Conservation (phyloP, 2,113 vertebrate species). For the Coturnix japonica region DNA sequence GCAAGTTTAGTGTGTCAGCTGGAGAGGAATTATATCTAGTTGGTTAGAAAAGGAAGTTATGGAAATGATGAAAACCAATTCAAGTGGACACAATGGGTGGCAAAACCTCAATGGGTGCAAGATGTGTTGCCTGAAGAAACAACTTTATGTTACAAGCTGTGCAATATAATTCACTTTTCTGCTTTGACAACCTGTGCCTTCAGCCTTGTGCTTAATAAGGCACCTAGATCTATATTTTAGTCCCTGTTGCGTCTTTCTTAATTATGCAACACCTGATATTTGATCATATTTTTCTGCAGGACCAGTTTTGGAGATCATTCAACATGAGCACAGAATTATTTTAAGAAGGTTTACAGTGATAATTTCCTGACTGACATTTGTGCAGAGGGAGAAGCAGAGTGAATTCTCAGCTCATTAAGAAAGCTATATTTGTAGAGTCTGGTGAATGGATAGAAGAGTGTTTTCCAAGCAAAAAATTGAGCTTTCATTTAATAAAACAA, state of each 20-base stretch:
- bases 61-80: conserved; percentile 8
- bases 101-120: conserved; percentile 54
- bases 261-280: conserved; percentile 69
- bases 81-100: conserved; percentile 22
- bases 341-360: conserved; percentile 25
- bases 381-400: not conserved
- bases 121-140: conserved; percentile 42
- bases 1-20: not conserved
- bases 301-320: conserved; percentile 52
- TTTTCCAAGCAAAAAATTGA: not conserved
- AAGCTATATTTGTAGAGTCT: not conserved
- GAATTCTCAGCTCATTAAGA: not conserved
- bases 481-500: not conserved
- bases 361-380: conserved; percentile 20
- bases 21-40: not conserved
- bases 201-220: conserved; percentile 63
- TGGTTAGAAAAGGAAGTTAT: not conserved
- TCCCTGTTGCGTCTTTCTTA: conserved; percentile 62
- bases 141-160: conserved; percentile 25
- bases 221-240: conserved; percentile 52
- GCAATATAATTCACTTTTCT: conserved; percentile 11
- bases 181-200: conserved; percentile 2
- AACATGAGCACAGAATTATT: conserved; percentile 34
- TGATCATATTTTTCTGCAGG: conserved; percentile 60
- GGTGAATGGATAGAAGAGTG: not conserved